Evolutionary conservation across 1,140 invertebrate genomes (phyloP).

Genomic region (Drosophila simulans): DNA sequence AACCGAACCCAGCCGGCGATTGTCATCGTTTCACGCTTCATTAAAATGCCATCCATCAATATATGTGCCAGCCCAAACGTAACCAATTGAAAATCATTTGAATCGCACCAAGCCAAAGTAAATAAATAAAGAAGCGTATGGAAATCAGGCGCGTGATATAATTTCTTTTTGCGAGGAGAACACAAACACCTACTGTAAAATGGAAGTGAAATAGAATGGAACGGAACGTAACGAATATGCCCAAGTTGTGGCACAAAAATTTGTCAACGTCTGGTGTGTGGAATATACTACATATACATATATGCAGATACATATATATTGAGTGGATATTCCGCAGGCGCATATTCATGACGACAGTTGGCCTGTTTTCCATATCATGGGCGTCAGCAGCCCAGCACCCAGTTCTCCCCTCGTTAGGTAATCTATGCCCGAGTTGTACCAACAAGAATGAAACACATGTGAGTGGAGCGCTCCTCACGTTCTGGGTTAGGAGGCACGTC

Average conservation of each 20-base stretch:
- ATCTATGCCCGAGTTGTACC: conserved; percentile 49
- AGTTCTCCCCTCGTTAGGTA: conserved; percentile 35
- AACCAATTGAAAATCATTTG: conserved; percentile 70
- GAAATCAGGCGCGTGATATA: conserved; percentile 53
- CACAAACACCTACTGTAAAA: conserved; percentile 21
- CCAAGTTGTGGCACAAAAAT: conserved; percentile 43
- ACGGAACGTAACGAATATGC: conserved; percentile 21
- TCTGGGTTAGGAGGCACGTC: conserved; percentile 47
- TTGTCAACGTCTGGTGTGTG: conserved; percentile 35
- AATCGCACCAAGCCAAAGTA: conserved; percentile 38
- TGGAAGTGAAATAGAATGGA: conserved; percentile 35
- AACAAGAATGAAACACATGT: conserved; percentile 28
- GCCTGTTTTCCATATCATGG: conserved; percentile 26
- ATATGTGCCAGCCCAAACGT: conserved; percentile 33
- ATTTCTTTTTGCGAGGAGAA: conserved; percentile 44
- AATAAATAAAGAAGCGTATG: conserved; percentile 26
- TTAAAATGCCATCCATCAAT: conserved; percentile 67
- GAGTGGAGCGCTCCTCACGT: conserved; percentile 6
- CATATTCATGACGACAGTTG: conserved; percentile 62
- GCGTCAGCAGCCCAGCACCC: conserved; percentile 36
- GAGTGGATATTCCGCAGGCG: conserved; percentile 30
- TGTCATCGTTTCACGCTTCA: conserved; percentile 69
- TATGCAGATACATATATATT: neutral
- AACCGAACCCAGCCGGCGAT: conserved; percentile 25
- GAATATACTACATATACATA: conserved; percentile 7